These are phyloP conservation scores for Epinephelus malabaricus DNA, from an alignment of 2,797 vertebrate species.

Conservation along the genomic window DNA sequence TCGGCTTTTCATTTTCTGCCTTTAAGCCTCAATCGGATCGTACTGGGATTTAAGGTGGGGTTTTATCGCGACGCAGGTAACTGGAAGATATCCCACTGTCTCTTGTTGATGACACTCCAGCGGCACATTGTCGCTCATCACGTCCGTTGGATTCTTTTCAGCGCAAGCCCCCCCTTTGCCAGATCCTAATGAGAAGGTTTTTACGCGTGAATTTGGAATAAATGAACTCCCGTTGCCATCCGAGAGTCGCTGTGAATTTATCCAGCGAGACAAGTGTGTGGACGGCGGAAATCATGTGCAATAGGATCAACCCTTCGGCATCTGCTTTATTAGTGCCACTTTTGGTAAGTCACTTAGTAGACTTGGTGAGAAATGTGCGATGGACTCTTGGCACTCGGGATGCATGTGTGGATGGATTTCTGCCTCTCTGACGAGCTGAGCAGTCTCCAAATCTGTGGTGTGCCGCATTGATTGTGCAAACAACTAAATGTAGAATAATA, in stretches of 20 bases:
- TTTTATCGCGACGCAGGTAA: conserved; percentile 76
- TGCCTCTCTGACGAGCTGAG: conserved; percentile 7
- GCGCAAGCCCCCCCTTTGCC: conserved; percentile 15
- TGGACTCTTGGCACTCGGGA: conserved; percentile 49
- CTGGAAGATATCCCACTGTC: conserved; percentile 54
- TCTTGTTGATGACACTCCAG: conserved; percentile 68
- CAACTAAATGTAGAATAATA: conserved; percentile 33
- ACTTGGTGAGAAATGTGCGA: conserved; percentile 55
- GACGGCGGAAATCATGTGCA: conserved; percentile 62
- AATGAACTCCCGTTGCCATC: conserved; percentile 48
- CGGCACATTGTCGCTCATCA: conserved; percentile 54
- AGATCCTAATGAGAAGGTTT: conserved; percentile 25
- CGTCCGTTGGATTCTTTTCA: conserved; percentile 67
- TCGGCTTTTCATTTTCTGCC: conserved; percentile 46
- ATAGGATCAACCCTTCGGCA: conserved; percentile 48
- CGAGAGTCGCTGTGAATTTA: conserved; percentile 46
- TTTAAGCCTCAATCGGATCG: conserved; percentile 60
- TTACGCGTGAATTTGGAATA: conserved; percentile 70
- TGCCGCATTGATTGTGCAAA: conserved; percentile 51
- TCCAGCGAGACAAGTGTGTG: conserved; percentile 44
- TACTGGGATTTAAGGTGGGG: conserved; percentile 82
- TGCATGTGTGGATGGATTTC: conserved; percentile 39
- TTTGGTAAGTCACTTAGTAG: conserved; percentile 75
- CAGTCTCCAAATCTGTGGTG: conserved; percentile 31
- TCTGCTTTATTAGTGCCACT: conserved; percentile 69